Evolutionary conservation across 1,140 invertebrate species (phyloP), one percentile per base, ranked within the genome.

Genomic region (Cheumatopsyche charites): DNA sequence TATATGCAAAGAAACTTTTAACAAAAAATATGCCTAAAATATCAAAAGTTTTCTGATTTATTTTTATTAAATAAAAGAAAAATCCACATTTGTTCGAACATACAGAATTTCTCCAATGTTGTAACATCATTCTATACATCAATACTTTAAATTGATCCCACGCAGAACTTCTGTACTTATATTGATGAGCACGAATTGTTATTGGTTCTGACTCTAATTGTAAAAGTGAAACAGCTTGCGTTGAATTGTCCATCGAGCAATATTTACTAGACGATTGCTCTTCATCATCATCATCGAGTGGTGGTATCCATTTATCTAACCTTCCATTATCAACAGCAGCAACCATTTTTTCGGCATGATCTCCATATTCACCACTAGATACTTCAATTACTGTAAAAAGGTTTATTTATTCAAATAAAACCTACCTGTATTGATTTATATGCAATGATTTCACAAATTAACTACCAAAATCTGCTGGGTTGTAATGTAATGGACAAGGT

Each of bases 401-500:
- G n/a, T n/a, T 73, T 74, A 79, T 73, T 67, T 72, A 12, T 70
- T 19, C 25, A 47, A 67, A 43, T 70, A 23, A 21, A 62, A 13
- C 25, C 6, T 19, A 62, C 25, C n/a, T n/a, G n/a, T n/a, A n/a
- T n/a, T n/a, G n/a, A n/a, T 7, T 55, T 55, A 55, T 55, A 55
- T 7, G n/a, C n/a, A n/a, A n/a, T n/a, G n/a, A n/a, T n/a, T n/a
- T n/a, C n/a, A n/a, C n/a, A n/a, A n/a, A n/a, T n/a, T n/a, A n/a
- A n/a, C n/a, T 81, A 93, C 91, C 86, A 78, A 93, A 94, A 82
- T 94, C 92, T 1, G 92, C 92, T 2, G 92, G 92, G 80, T 93
- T 94, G 75, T 92, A 92, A 72, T 91, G 89, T 67, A 83, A 87
- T 0, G 92, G 92, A 77, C 92, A 94, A 19, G 88, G 84, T 0